Base-by-base conservation (phyloP, 1,140 invertebrate species). In the Platorchestia sp. region DNA sequence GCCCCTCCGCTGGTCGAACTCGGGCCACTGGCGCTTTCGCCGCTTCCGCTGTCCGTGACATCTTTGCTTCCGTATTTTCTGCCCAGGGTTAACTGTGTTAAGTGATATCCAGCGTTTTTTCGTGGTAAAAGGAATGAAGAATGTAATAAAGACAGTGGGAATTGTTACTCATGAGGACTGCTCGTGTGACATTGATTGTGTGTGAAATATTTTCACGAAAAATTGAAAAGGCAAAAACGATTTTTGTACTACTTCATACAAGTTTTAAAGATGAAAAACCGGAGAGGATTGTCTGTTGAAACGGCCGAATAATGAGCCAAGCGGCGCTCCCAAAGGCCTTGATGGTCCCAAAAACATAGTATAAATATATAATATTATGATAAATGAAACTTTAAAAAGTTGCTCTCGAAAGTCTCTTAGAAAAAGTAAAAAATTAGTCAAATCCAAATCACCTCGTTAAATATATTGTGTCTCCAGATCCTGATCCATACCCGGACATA, bases 11-110 rank as follows among this genome's bases (percentile, higher is more conserved):
- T 42, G 95, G 95, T 95, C 45, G 96, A 97, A 97, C 95, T 96
- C 22, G 95, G 93, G 3, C 96, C 95, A 96, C 97, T 98, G 47
- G 97, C 98, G 0, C 97, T 97, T 90, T 97, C 98, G 36, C 97
- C 97, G 91, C 97, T 97, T 19, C 97, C 97, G 95, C 95, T 96
- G n/a, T 97, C 97, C 95, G 97, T 97, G 40, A 93, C 91, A 40
- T 93, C 91, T 47, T 93, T 93, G 53, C 97, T 97, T 95, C 97
- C 95, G 51, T 91, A 59, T 95, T 96, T 90, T 36, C 95, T 95
- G 59, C 87, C 5, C 41, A 89, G 27, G 36, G 36, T 75, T 75
- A 36, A 36, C 59, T 10, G 27, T 27, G 36, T 75, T 75, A 75
- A 27, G 27, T 75, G 36, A 75, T 19, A 3, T 36, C 27, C 27